Conservation (phyloP, 53 echinoderm and acorn worm genomes). For the Patiria pectinifera region DNA sequence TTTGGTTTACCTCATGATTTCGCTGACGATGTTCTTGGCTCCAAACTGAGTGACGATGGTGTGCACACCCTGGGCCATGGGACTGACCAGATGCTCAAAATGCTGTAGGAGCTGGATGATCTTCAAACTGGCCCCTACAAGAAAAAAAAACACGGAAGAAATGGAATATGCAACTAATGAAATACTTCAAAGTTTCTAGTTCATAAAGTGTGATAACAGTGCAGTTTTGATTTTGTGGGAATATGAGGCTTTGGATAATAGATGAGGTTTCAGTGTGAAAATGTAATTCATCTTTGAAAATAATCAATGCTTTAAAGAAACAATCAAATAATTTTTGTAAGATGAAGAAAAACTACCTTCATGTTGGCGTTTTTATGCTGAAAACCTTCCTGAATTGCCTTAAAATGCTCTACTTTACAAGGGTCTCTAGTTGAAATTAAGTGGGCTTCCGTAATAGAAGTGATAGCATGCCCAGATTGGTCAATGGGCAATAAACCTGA, state of each 20-base stretch:
- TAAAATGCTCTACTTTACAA: no score
- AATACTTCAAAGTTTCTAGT: no score
- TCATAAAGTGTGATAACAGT: no score
- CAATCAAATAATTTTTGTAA: no score
- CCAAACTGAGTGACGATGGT: slow-evolving; percentile 84
- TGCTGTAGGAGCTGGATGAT: slow-evolving; percentile 93
- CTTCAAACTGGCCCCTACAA: slow-evolving; percentile 91
- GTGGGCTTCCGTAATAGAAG: no score
- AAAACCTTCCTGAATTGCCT: no score
- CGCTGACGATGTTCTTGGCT: slow-evolving; percentile 90
- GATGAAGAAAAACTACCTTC: no score
- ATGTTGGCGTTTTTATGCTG: no score
- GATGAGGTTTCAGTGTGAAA: not conserved
- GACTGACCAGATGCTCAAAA: slow-evolving; percentile 94
- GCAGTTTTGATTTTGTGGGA: not conserved
- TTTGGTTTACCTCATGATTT: slow-evolving; percentile 83
- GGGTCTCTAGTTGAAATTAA: no score
- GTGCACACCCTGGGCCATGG: slow-evolving; percentile 87
- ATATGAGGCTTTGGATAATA: not conserved
- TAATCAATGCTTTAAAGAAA: no score
- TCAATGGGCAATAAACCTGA: not conserved
- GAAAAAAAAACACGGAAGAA: slow-evolving; percentile 10
- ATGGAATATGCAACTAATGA: not conserved
- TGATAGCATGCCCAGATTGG: no score
- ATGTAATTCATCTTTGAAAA: not conserved